phyloP scores from a whole-genome alignment of 2,113 vertebrate species.

The Orthochromis indermauri region DNA sequence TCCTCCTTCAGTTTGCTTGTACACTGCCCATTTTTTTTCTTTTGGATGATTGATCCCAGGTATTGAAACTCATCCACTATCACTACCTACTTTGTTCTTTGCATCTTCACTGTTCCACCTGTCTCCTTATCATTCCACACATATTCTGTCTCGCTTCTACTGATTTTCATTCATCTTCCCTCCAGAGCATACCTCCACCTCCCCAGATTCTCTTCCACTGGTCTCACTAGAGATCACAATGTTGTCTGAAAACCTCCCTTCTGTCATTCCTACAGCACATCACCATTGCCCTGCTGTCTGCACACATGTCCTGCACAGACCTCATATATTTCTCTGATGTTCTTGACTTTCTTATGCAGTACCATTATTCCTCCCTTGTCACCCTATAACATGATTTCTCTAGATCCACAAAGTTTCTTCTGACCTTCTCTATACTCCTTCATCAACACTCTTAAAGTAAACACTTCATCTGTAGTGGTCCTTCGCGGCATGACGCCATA shows the following conservation, averaged over 20 bases:
- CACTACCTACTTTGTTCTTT: not conserved
- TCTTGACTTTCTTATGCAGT: not conserved
- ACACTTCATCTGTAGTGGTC: not conserved
- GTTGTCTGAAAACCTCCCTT: not conserved
- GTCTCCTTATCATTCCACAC: not conserved
- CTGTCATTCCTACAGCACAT: not conserved
- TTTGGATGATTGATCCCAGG: not conserved
- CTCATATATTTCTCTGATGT: not conserved
- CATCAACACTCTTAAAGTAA: not conserved
- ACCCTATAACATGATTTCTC: fast-evolving
- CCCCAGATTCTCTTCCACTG: fast-evolving
- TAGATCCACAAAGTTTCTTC: not conserved
- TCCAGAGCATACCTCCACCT: not conserved
- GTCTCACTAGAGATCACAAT: not conserved
- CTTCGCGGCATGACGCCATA: fast-evolving
- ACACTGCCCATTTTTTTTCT: not conserved
- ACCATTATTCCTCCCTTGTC: not conserved
- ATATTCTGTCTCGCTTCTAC: fast-evolving
- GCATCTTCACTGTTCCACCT: not conserved
- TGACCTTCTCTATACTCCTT: not conserved
- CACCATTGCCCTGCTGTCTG: not conserved
- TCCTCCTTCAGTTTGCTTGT: not conserved
- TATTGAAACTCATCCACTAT: not conserved
- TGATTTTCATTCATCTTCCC: not conserved
- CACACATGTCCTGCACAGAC: not conserved